Base-by-base conservation (phyloP, 1,140 invertebrate genomes). In the Heterodera schachtii region DNA sequence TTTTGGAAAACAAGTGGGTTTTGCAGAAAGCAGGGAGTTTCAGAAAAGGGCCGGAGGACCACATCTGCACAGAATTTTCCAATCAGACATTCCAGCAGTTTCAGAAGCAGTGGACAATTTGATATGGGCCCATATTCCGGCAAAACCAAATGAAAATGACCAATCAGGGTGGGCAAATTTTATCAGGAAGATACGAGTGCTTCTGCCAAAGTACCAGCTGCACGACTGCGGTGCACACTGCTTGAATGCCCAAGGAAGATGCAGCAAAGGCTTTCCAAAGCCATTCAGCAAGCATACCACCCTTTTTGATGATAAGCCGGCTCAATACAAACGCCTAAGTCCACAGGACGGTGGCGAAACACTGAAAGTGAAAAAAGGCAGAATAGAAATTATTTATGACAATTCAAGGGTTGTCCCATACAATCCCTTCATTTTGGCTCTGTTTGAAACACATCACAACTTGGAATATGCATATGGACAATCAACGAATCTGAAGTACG, bases 71-170 rank as follows among this genome's bases (percentile, higher is more conserved):
- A 49, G 74, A 49, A 43, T 75, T 1, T 75, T 75, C 11, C 16
- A 16, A 6, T 60, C 46, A 41, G 46, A 47, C 44, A 75, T 16
- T 6, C 31, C 31, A 49, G 74, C 74, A 2, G 13, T 64, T 5
- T 4, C 47, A n/a, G 74, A 75, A n/a, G 44, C 41, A 19, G 52
- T 75, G 4, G 47, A 75, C 13, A 75, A 75, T 75, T 2, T 75
- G 7, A 75, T 75, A 5, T 75, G 74, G 74, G 74, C 74, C 16
- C 46, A 52, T 49, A 75, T 75, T n/a, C 74, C 74, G 13, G 13
- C 13, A 3, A 16, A 75, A n/a, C 74, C 74, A 0, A 1, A 2
- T 7, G 46, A 11, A 3, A 3, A 8, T 16, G 74, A 75, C 47
- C 41, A 16, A 7, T 49, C 44, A 3, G 46, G 19, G 3, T 75